Evolutionary conservation across 2,888 invertebrate species (phyloP), one percentile per base, ranked within the genome.

Genomic region (Malachius bipustulatus): DNA sequence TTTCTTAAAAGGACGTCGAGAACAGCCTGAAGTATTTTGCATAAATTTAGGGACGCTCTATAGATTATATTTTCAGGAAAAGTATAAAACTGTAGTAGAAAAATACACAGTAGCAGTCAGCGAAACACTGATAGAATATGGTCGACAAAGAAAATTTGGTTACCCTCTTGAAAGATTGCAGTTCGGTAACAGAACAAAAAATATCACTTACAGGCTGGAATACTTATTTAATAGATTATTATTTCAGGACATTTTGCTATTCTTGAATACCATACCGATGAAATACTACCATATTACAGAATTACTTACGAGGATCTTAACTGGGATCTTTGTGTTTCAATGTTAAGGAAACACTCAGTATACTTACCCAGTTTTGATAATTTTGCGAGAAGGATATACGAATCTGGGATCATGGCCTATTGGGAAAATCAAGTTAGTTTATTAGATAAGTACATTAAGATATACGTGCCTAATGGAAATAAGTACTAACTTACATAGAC

Each of bases 371-470:
- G 6, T 8, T 19, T 19, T 8, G n/a, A 19, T 19, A 19, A 19
- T n/a, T 8, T 19, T 6, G n/a, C n/a, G 6, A 6, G 24, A 19
- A 19, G n/a, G n/a, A n/a, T 19, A 8, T 19, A 19, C 24, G 24
- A 19, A n/a, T 19, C 24, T 19, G 24, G 24, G 6, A 19, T 19
- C n/a, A n/a, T 19, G 6, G 24, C 24, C n/a, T 19, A 19, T n/a
- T 19, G 24, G 24, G 24, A 19, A n/a, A 19, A 19, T n/a, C 24
- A 19, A n/a, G 24, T 19, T 8, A n/a, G 24, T 19, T n/a, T n/a
- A n/a, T n/a, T n/a, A n/a, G n/a, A n/a, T n/a, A n/a, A n/a, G n/a
- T n/a, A n/a, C n/a, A n/a, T n/a, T n/a, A n/a, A n/a, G n/a, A n/a
- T n/a, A n/a, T n/a, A n/a, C n/a, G n/a, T n/a, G n/a, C n/a, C n/a